Evolutionary conservation across 1,140 invertebrate genomes (phyloP), one percentile per base, ranked within the genome.

Genomic region (Rhopalosiphum padi): DNA sequence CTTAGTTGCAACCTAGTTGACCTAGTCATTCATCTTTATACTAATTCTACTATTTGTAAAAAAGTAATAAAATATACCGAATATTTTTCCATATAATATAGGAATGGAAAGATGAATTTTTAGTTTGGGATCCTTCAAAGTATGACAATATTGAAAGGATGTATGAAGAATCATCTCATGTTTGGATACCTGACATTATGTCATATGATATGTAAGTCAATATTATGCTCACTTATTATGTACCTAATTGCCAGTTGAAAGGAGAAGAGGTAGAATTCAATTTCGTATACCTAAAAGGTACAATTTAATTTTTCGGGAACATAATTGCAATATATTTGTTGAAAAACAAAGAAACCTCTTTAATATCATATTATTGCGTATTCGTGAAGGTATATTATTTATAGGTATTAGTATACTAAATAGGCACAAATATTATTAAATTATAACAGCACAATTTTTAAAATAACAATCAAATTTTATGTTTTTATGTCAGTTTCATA

Each of bases 101-200:
- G 91, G 15, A 15, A 22, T 93, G 91, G 91, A 93, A 86, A 55
- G 91, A 93, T 53, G 91, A 93, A 41, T 93, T 93, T 93, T 55
- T 93, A 86, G 48, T 37, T 37, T 93, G 91, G 91, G 82, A 93
- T 86, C 21, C 91, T 53, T 25, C 35, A 25, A 93, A 93, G 55
- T 93, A 93, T 85, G 91, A 93, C 37, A 55, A 85, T 30, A 43
- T 93, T 53, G 15, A 93, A n/a, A 2, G 25, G 0, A 15, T 85
- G 21, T 11, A 30, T 30, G 35, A 93, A 93, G 23, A 53, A 30
- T 93, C 91, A 53, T 8, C 46, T 23, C 21, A 11, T 8, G 0
- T 93, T 93, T 93, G 91, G 91, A 6, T 86, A 53, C 91, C 91
- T 41, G 48, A 93, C 55, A 55, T 93, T 43, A 86, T 85, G 23